Base-by-base conservation (phyloP, 2,888 invertebrate genomes). In the Azorinus chamasolen region DNA sequence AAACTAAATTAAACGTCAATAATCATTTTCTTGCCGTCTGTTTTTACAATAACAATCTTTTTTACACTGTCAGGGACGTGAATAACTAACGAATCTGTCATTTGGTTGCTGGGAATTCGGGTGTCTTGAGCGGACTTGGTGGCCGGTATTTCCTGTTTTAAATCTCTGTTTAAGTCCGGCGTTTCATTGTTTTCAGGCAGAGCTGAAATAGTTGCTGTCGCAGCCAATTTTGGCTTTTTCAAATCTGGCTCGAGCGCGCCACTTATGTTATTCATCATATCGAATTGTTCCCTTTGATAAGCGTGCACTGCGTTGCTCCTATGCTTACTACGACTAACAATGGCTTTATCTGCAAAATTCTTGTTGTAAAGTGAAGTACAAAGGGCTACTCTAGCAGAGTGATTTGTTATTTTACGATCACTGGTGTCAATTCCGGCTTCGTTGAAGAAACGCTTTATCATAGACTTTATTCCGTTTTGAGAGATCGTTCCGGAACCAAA, bases 261-360 rank as follows among this genome's bases (percentile, higher is more conserved):
- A 18, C 62, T 50, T 5, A 62, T 51, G 12, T 51, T n/a, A 50
- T 62, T 50, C 32, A 50, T 12, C 1, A 62, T 50, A 1, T 62
- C 51, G 54, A 55, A 65, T 10, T 65, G 55, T 54, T 65, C 65
- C 20, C 45, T 54, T 14, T 46, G 65, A 37, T 55, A 65, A 10
- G 54, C 16, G 4, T 64, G 64, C 1, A 43, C 64, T 6, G 54
- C 43, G 12, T 53, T 32, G 20, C 46, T 55, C 1, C 24, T 20
- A 27, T 65, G 55, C 20, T 65, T 54, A 12, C 55, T 46, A 14
- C 48, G 43, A 20, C 65, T 55, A 16, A 45, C 24, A 10, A 65
- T 55, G 6, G 54, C 32, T 45, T 55, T 65, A 27, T 54, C 65
- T 3, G 55, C 18, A 12, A 65, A 65, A 27, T 27, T 32, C 32